Base-by-base conservation (phyloP, 2,797 vertebrate genomes). In the Nannoperca obscura region DNA sequence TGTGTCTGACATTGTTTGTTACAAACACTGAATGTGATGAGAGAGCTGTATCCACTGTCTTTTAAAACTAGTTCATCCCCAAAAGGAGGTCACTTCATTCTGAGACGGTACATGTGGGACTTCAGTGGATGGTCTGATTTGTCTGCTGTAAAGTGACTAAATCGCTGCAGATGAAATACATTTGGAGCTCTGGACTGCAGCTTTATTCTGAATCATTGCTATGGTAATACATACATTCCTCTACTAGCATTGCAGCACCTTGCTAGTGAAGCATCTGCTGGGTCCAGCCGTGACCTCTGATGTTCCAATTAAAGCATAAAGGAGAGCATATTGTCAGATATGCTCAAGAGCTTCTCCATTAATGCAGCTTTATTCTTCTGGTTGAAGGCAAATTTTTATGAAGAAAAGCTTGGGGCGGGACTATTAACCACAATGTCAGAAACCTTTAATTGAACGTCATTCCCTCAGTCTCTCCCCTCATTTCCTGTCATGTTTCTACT, bases 81-180 rank as follows among this genome's bases (percentile, higher is more conserved):
- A 78, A 80, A 94, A 94, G 65, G 85, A 93, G 94, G 94, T 91
- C 94, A 86, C 60, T 90, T 93, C 83, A 78, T 90, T 91, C 88
- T 86, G 89, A 92, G 89, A 91, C 80, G 19, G 89, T 84, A 62
- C 93, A 86, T 85, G 77, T 89, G 93, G 92, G 93, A 93, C 89
- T 78, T 82, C 17, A 55, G 68, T 22, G 80, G 83, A 88, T 89
- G 91, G 80, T 88, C 90, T 90, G 89, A 89, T 91, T 86, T 71
- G 86, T 89, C 83, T 90, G 83, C 85, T 76, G 69, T n/a, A 57
- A 84, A 90, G 80, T 80, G 86, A 90, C 81, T 59, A 81, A 89
- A 84, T 60, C 55, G 1, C 76, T 64, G 67, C 59, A 71, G 22
- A 66, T 73, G 15, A 78, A 81, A 69, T 67, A 52, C 79, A 74